Base-by-base conservation (phyloP, 2,113 vertebrate species). In the Grammomys dolichurus region DNA sequence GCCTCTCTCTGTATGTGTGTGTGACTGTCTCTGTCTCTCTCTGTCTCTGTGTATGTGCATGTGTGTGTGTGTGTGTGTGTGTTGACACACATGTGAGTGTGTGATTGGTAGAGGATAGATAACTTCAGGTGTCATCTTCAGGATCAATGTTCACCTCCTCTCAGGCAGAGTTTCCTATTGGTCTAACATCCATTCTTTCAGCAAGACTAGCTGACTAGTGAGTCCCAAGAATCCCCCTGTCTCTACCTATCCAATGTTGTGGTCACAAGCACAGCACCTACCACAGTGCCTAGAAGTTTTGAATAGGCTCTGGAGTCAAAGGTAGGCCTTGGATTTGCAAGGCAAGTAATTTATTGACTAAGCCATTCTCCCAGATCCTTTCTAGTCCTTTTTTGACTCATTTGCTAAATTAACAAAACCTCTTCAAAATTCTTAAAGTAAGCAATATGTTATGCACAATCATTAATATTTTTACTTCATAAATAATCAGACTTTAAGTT, bases 401-500 rank as follows among this genome's bases (percentile, higher is more conserved):
- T 48, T 78, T 65, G 56, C 4, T 93, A 81, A 54, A 58, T 77
- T 76, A 87, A 43, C 6, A 92, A 78, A 95, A 94, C 28, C 46
- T 54, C 19, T 14, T 54, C 14, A 86, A 95, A 97, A 60, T 78
- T 40, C 17, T 75, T 10, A 95, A 91, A 76, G n/a, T 31, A 60
- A n/a, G n/a, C 7, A 90, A 70, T 48, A 87, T 40, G 67, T 87
- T 92, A 46, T 84, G 14, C 7, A 73, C 0, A 72, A 88, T 70
- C 67, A 73, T 91, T 67, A 58, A 4, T 67, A 48, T 76, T 92
- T 96, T 87, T 33, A 88, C 4, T 93, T 87, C 17, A 87, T 51
- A 63, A 94, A 46, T 90, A 93, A 54, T 22, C 36, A 72, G 93
- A 87, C 43, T 95, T 91, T 40, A 90, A 76, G 73, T 85, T 92